Percentiles rank a stretch among this genome's conserved stretches.
Evolutionary conservation across 2,113 vertebrate genomes (phyloP).

Genomic region (Ptilorrhoa leucosticta): DNA sequence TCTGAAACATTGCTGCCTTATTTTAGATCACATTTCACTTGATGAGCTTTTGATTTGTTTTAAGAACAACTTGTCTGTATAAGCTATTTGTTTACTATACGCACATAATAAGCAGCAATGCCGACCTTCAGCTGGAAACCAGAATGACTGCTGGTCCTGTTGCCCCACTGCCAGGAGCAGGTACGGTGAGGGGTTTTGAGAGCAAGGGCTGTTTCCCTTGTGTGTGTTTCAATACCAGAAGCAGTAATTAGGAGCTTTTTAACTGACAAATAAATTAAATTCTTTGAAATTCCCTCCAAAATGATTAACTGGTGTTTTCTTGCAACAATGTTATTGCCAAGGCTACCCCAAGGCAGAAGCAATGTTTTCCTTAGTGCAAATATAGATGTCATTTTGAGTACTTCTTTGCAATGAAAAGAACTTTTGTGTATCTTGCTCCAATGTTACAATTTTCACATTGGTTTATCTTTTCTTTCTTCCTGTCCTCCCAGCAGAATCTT

Average conservation of each 20-base stretch:
- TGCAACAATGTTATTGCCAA: not conserved
- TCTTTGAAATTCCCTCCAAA: not conserved
- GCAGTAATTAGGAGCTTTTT: not conserved
- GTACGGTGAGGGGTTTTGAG: not conserved
- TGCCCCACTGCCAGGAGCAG: not conserved
- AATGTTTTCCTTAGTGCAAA: not conserved
- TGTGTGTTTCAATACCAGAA: not conserved
- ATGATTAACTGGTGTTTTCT: not conserved
- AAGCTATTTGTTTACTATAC: not conserved
- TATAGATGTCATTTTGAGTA: not conserved
- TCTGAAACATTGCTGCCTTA: not conserved
- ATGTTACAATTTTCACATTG: not conserved
- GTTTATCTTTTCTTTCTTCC: not conserved
- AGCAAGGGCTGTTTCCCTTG: not conserved
- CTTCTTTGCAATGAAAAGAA: not conserved
- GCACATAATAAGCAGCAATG: not conserved
- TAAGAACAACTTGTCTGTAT: not conserved
- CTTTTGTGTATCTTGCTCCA: not conserved
- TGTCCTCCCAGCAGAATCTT: not conserved
- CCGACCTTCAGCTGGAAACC: not conserved
- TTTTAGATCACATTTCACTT: not conserved
- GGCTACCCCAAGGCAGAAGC: not conserved
- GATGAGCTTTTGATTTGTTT: slow-evolving; percentile 2
- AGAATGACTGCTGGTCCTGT: not conserved
- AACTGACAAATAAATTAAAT: not conserved